Base-by-base conservation (phyloP, 2,888 invertebrate species). In the Melitaea athalia region DNA sequence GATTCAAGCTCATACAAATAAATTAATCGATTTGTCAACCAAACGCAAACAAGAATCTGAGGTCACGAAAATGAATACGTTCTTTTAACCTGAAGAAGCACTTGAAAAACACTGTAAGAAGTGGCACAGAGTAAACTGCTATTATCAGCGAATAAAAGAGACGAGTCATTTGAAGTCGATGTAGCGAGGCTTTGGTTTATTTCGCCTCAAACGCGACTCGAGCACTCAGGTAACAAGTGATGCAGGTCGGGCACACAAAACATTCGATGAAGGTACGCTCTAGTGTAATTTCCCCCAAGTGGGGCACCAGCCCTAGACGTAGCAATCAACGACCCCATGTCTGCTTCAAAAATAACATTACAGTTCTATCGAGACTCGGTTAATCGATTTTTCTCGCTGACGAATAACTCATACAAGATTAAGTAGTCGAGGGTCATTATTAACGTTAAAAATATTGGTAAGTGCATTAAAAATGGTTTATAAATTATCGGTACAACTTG, bases 241-340 rank as follows among this genome's bases (percentile, higher is more conserved):
- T 74, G 74, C 75, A 76, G 74, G 74, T 75, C 74, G 74, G 74
- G 74, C 72, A 64, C 72, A 77, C 75, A 77, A 77, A 77, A 78
- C 76, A 75, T 74, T 72, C 78, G 77, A 77, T 78, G 73, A 74
- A 76, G 72, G 67, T 64, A 82, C 81, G 79, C 84, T 78, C 81
- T 81, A 85, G 85, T 47, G 88, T 88, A 87, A 91, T 90, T 88
- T 88, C 84, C 80, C 79, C 85, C 85, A 86, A 90, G 91, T 87
- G 83, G 79, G 81, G 77, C 82, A 88, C 84, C 64, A 70, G 69
- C 69, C 67, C 71, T 71, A 73, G 70, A 69, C 73, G 74, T 64
- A 65, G 75, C 75, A 75, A 76, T 75, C 76, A 76, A 74, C 73
- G 70, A 71, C 75, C 74, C 74, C 70, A 64, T 70, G 74, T 76